A percentile compares a stretch with the other conserved stretches of the same genome.
Conservation (phyloP, 2,888 invertebrate genomes). For the Zeuzera pyrina region DNA sequence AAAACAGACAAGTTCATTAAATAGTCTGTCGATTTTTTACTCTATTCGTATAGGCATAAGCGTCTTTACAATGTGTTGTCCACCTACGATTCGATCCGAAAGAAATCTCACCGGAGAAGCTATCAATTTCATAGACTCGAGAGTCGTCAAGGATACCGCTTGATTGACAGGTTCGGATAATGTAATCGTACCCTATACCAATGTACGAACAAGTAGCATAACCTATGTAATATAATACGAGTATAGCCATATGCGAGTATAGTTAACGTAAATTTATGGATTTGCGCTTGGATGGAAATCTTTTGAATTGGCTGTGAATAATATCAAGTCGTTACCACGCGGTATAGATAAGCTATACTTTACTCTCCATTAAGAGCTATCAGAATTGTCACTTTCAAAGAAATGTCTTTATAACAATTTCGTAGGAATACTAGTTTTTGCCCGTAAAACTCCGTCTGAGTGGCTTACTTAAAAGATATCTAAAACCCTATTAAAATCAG, state of each 20-base stretch:
- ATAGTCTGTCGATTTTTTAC: background rate
- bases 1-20: background rate
- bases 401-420: too few species aligned
- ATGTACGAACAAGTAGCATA: too few species aligned
- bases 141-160: conserved; percentile 41
- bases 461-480: too few species aligned
- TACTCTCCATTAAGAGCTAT: conserved; percentile 13
- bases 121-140: conserved; percentile 48
- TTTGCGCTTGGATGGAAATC: conserved; percentile 35
- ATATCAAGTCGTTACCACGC: conserved; percentile 27
- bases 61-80: too few species aligned
- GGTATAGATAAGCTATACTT: conserved; percentile 25
- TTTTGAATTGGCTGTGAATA: conserved; percentile 37
- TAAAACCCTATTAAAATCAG: too few species aligned
- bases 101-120: conserved; percentile 29
- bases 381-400: too few species aligned
- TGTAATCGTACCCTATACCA: conserved; percentile 27
- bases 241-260: conserved; percentile 8
- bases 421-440: too few species aligned
- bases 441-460: too few species aligned
- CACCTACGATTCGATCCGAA: conserved; percentile 9
- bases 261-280: conserved; percentile 38
- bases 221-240: background rate
- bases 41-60: too few species aligned
- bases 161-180: conserved; percentile 52